Conservation (phyloP, 2,797 vertebrate genomes). For the Pangasius djambal region DNA sequence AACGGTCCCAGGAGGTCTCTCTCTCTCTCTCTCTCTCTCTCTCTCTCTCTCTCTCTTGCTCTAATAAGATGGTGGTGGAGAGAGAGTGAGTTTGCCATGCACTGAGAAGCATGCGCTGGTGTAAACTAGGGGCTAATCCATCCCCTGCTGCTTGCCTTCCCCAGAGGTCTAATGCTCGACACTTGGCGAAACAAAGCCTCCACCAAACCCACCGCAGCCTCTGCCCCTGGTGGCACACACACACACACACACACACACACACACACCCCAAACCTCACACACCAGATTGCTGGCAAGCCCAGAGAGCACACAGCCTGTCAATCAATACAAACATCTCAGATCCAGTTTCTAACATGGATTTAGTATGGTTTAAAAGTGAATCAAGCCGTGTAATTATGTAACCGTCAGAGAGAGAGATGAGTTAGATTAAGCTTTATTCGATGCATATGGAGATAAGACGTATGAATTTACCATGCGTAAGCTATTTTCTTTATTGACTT, state of each 20-base stretch:
- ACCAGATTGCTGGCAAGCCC: conserved; percentile 39
- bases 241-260: conserved; percentile 38
- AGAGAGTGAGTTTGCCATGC: conserved; percentile 75
- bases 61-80: conserved; percentile 68
- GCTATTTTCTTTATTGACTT: conserved; percentile 17
- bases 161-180: conserved; percentile 78
- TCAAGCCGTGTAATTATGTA: conserved; percentile 8
- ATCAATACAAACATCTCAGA: conserved; percentile 41
- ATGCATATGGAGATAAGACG: background rate
- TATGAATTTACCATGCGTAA: background rate
- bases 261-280: conserved; percentile 42
- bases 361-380: conserved; percentile 7
- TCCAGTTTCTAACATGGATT: background rate
- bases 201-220: conserved; percentile 67
- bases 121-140: conserved; percentile 74
- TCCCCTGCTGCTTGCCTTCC: conserved; percentile 78
- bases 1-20: conserved; percentile 66
- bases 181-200: conserved; percentile 79
- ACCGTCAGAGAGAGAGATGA: conserved; percentile 2
- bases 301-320: conserved; percentile 50
- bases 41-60: conserved; percentile 23
- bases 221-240: conserved; percentile 48
- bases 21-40: conserved; percentile 47
- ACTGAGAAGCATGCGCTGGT: conserved; percentile 76
- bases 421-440: background rate